Evolutionary conservation across 1,140 invertebrate species (phyloP).

Genomic region (Drosophila sp.): DNA sequence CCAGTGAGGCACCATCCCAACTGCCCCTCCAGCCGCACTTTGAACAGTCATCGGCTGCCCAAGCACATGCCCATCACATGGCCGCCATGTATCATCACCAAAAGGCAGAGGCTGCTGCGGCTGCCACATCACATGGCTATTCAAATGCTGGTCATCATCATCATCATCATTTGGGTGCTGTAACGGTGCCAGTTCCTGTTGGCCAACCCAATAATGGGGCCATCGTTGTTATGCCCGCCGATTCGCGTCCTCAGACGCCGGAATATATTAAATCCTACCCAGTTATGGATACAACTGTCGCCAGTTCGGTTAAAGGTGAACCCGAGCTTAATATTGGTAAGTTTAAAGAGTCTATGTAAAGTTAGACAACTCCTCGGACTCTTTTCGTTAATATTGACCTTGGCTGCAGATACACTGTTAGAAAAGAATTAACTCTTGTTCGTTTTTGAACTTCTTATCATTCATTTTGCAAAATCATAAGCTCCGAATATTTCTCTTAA

Average conservation of each 20-base stretch:
- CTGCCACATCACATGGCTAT: conserved; percentile 6
- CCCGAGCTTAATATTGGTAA: conserved; percentile 87
- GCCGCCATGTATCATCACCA: conserved; percentile 50
- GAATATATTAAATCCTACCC: conserved; percentile 85
- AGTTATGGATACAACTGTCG: conserved; percentile 87
- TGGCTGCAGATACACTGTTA: no score
- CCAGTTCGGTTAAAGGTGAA: conserved; percentile 86
- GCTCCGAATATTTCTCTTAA: no score
- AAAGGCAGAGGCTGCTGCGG: conserved; percentile 12
- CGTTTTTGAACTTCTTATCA: no score
- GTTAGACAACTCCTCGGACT: no score
- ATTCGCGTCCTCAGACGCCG: conserved; percentile 81
- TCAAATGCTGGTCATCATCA: conserved; percentile 35
- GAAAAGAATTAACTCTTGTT: no score
- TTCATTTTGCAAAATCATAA: no score
- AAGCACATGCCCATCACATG: conserved; percentile 38
- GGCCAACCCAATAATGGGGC: conserved; percentile 39
- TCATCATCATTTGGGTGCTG: conserved; percentile 30
- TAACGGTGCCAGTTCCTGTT: conserved; percentile 5
- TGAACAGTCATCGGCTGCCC: conserved; percentile 9
- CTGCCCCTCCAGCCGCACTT: conserved; percentile 30
- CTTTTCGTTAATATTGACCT: no score
- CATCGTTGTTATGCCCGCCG: conserved; percentile 68
- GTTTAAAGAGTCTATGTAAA: no score
- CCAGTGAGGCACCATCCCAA: conserved; percentile 44